phyloP scores from a whole-genome alignment of 2,888 invertebrate genomes.

The Drosophila rubida region DNA sequence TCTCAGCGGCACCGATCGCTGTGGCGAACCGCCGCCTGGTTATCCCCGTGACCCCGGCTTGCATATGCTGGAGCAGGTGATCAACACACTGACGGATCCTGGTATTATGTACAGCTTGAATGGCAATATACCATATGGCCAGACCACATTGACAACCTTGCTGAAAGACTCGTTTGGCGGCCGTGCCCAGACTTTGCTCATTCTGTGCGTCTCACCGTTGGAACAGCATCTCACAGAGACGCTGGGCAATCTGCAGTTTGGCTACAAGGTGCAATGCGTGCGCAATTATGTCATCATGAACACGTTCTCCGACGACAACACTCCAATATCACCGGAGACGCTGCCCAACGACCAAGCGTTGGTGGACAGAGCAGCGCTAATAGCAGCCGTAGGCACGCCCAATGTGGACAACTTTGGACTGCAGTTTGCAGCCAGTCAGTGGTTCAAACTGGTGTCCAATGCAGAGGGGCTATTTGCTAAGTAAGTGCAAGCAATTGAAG shows the following conservation, averaged over 20 bases:
- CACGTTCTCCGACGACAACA: slow-evolving; percentile 89
- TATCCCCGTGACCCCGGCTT: slow-evolving; percentile 88
- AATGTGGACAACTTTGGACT: slow-evolving; percentile 87
- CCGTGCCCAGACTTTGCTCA: slow-evolving; percentile 90
- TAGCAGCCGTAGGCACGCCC: slow-evolving; percentile 36
- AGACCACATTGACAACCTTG: slow-evolving; percentile 89
- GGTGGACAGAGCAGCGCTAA: slow-evolving; percentile 49
- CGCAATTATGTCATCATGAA: slow-evolving; percentile 90
- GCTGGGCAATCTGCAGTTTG: slow-evolving; percentile 89
- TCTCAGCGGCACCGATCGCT: slow-evolving; percentile 87
- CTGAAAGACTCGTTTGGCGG: slow-evolving; percentile 91
- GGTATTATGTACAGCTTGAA: slow-evolving; percentile 81
- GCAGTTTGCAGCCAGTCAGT: slow-evolving; percentile 93
- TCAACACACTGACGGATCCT: slow-evolving; percentile 86
- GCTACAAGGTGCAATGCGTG: slow-evolving; percentile 88
- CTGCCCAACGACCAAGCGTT: slow-evolving; percentile 30
- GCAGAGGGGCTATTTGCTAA: slow-evolving; percentile 91
- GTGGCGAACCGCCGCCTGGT: slow-evolving; percentile 85
- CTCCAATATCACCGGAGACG: slow-evolving; percentile 85
- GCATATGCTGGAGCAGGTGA: slow-evolving; percentile 88
- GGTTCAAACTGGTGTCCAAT: slow-evolving; percentile 92
- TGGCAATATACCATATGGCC: slow-evolving; percentile 85
- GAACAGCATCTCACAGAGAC: slow-evolving; percentile 89
- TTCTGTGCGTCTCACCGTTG: slow-evolving; percentile 90
- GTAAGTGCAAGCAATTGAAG: slow-evolving; percentile 81